Evolutionary conservation across 2,113 vertebrate genomes (phyloP).

Genomic region (Oxyruncus cristatus): DNA sequence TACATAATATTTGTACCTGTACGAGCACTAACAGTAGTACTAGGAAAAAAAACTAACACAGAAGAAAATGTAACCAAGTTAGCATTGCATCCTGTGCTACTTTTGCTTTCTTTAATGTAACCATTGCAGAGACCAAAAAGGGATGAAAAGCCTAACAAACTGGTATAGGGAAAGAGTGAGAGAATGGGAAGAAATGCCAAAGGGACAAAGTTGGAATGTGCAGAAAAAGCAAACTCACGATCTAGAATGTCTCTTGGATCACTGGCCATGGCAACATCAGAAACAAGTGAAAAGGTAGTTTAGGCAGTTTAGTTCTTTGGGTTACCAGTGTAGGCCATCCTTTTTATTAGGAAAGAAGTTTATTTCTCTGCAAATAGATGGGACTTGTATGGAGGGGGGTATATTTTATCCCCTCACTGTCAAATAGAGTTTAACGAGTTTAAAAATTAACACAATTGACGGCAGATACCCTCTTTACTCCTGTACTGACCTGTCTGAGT

Average conservation of each 20-base stretch:
- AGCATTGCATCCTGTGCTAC: neutral
- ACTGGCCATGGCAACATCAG: neutral
- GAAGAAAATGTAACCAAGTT: neutral
- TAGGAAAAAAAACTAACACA: neutral
- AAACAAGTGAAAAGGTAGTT: neutral
- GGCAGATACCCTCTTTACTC: neutral
- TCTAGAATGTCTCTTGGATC: neutral
- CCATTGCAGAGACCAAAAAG: neutral
- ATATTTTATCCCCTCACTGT: neutral
- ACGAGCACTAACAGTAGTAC: neutral
- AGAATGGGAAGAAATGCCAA: neutral
- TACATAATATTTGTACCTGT: neutral
- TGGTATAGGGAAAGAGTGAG: neutral
- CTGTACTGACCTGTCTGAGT: neutral
- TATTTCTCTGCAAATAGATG: neutral
- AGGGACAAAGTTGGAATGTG: neutral
- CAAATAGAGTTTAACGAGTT: neutral
- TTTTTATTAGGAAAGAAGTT: neutral
- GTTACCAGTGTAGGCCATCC: neutral
- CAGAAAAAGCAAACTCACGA: neutral
- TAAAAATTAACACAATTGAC: neutral
- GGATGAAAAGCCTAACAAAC: neutral
- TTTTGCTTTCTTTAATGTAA: neutral
- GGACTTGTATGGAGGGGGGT: neutral
- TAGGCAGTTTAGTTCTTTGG: neutral